These are phyloP conservation scores for Vidua chalybeata DNA, from an alignment of 2,113 vertebrate genomes.

Conservation along the genomic window DNA sequence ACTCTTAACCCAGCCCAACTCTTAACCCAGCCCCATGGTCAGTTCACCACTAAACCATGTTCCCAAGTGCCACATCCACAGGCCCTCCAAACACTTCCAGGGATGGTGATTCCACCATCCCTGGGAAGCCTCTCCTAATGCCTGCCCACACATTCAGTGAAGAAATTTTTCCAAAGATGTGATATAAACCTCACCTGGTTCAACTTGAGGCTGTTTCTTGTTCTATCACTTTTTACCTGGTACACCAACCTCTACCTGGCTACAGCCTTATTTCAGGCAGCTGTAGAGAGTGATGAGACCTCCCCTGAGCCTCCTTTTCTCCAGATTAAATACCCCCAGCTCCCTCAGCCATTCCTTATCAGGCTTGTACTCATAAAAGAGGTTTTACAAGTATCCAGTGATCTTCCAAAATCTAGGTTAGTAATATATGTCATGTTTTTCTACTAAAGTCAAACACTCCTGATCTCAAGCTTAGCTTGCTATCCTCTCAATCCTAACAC, in stretches of 20 bases:
- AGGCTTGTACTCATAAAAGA: not conserved
- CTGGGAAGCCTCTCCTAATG: not conserved
- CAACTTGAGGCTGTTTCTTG: not conserved
- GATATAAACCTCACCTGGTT: not conserved
- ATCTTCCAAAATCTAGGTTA: not conserved
- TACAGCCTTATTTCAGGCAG: not conserved
- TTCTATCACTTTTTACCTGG: not conserved
- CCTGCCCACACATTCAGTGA: not conserved
- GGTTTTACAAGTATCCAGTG: not conserved
- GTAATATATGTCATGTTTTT: not conserved
- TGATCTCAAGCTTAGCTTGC: not conserved
- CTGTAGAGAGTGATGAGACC: too few relatives aligned
- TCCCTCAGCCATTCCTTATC: not conserved
- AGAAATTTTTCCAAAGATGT: not conserved
- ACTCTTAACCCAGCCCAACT: not conserved
- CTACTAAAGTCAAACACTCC: not conserved
- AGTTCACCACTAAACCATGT: not conserved
- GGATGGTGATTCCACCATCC: not conserved
- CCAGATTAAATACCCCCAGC: not conserved
- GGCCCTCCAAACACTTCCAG: not conserved
- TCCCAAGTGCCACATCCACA: not conserved
- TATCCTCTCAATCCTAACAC: not conserved
- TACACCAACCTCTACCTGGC: not conserved
- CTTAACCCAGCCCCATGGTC: too few relatives aligned
- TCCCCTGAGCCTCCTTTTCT: not conserved